phyloP scores from a whole-genome alignment of 64 coral and sea anemone genomes.

The Cladopsammia gracilis region DNA sequence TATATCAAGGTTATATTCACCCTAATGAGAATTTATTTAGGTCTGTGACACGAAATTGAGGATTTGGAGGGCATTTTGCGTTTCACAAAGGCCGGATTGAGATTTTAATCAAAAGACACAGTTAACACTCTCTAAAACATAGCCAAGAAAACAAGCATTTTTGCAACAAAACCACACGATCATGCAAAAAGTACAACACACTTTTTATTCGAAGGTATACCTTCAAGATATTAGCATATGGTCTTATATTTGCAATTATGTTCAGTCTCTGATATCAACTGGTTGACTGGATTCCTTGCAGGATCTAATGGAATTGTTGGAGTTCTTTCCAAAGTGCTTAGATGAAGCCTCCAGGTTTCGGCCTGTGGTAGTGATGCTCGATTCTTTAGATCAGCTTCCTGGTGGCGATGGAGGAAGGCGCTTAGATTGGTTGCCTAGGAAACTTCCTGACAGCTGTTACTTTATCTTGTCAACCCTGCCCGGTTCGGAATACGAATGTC shows the following conservation, averaged over 20 bases:
- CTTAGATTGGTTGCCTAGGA: constrained; percentile 78
- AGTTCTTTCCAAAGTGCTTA: constrained; percentile 74
- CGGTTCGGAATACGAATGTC: constrained; percentile 64
- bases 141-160: too few species aligned
- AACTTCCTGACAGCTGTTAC: constrained; percentile 56
- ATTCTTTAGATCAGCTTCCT: constrained; percentile 82
- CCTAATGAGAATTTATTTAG: too few species aligned
- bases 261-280: background rate
- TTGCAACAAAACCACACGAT: too few species aligned
- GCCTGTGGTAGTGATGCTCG: constrained; percentile 68
- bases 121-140: too few species aligned
- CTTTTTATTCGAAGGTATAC: too few species aligned
- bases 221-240: too few species aligned
- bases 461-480: constrained; percentile 75
- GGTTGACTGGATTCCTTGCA: background rate
- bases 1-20: background rate
- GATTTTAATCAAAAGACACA: too few species aligned
- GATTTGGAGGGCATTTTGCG: too few species aligned
- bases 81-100: too few species aligned
- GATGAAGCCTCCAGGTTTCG: constrained; percentile 28
- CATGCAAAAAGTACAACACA: too few species aligned
- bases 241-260: too few species aligned
- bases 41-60: too few species aligned
- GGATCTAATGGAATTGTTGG: constrained; percentile 55
- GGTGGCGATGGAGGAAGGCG: constrained; percentile 64